A percentile compares a stretch with the other conserved stretches of the same genome.
Conservation (phyloP, 92 coral and sea anemone genomes). For the Umimayanthus kanabou region DNA sequence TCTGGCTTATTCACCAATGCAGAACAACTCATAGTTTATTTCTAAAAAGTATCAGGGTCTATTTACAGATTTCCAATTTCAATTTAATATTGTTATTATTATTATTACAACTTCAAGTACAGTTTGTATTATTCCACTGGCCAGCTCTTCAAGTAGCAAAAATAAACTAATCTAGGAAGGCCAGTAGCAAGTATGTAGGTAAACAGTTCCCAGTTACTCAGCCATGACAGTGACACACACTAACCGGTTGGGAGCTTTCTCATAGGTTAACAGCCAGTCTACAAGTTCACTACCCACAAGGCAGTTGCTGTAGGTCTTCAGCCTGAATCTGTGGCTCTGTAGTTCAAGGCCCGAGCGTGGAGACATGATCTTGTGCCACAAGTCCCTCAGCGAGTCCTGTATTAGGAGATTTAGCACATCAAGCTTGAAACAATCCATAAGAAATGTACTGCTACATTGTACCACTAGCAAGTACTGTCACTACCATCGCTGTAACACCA, state of each 20-base stretch:
- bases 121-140: too few species aligned
- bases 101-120: too few species aligned
- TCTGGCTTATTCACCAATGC: too few species aligned
- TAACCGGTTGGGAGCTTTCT: conserved; percentile 61
- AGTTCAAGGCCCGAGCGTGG: conserved; percentile 88
- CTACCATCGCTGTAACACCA: neutral
- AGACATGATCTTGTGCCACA: conserved; percentile 90
- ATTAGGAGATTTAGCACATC: neutral
- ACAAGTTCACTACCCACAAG: conserved; percentile 89
- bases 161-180: too few species aligned
- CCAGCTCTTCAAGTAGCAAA: too few species aligned
- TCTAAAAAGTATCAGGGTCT: too few species aligned
- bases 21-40: too few species aligned
- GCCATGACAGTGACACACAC: neutral
- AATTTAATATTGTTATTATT: too few species aligned
- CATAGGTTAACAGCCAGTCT: conserved; percentile 86
- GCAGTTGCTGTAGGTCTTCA: conserved; percentile 84
- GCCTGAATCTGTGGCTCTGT: conserved; percentile 83
- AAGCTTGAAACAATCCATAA: neutral
- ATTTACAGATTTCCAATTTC: too few species aligned
- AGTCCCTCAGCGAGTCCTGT: conserved; percentile 86
- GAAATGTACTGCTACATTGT: too few species aligned
- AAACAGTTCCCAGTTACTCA: neutral
- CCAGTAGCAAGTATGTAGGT: too few species aligned
- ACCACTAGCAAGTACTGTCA: neutral